phyloP scores from a whole-genome alignment of 2,888 invertebrate species.

The Hermaeophaga mercurialis region DNA sequence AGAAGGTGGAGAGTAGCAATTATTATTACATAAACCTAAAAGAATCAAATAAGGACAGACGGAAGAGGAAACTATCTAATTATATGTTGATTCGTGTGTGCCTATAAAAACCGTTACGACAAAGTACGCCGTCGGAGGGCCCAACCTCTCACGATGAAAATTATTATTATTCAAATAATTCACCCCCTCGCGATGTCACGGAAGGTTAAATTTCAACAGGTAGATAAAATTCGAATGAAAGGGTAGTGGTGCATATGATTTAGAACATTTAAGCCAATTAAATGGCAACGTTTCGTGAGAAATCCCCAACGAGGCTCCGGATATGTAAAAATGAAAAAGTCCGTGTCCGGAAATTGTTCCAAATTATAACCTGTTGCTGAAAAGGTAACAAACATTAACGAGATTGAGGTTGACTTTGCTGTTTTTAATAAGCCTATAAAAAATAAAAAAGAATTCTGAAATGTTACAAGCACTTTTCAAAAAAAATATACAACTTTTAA shows the following conservation, averaged over 20 bases:
- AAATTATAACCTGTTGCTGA: conserved; percentile 17
- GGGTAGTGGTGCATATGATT: conserved; percentile 45
- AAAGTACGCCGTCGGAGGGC: not conserved
- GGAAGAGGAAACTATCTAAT: too few species aligned
- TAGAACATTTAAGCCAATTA: conserved; percentile 38
- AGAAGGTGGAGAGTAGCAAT: too few species aligned
- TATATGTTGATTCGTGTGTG: too few species aligned
- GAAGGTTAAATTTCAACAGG: conserved; percentile 47
- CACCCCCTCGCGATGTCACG: conserved; percentile 44
- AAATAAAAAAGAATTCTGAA: too few species aligned
- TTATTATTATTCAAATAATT: conserved; percentile 35
- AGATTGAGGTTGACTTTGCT: too few species aligned
- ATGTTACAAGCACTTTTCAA: too few species aligned
- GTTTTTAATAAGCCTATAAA: too few species aligned
- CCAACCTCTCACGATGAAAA: conserved; percentile 13
- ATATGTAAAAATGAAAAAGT: conserved; percentile 28
- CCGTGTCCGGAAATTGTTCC: conserved; percentile 13
- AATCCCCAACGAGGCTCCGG: conserved; percentile 36
- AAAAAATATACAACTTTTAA: too few species aligned
- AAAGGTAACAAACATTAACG: conserved; percentile 1
- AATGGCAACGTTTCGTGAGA: conserved; percentile 29
- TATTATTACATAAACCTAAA: too few species aligned
- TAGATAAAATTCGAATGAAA: conserved; percentile 36
- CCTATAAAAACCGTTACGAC: conserved; percentile 19
- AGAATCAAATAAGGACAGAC: too few species aligned